Conservation (phyloP, 2,888 invertebrate genomes). For the Aphrophora alni region DNA sequence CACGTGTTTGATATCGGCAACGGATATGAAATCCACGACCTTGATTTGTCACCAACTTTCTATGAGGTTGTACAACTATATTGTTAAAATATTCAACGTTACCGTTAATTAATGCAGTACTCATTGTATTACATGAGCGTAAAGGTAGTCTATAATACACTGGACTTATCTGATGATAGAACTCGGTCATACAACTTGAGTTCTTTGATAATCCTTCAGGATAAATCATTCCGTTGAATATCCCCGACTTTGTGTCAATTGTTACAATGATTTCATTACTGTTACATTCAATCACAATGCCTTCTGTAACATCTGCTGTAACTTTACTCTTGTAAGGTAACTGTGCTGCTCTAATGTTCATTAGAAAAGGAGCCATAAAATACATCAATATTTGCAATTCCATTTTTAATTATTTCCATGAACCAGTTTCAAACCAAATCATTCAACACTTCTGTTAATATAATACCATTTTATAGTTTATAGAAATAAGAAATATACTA, state of each 20-base stretch:
- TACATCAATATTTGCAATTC: background rate
- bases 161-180: slow-evolving; percentile 69
- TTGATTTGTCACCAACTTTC: slow-evolving; percentile 88
- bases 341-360: background rate
- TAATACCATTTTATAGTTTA: too few relatives aligned
- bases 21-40: slow-evolving; percentile 91
- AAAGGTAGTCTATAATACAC: slow-evolving; percentile 84
- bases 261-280: slow-evolving; percentile 68
- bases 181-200: slow-evolving; percentile 86
- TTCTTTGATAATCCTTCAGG: slow-evolving; percentile 91
- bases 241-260: slow-evolving; percentile 58
- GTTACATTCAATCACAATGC: slow-evolving; percentile 69
- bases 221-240: slow-evolving; percentile 90
- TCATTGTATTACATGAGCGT: slow-evolving; percentile 93
- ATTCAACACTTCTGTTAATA: too few relatives aligned
- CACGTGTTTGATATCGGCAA: slow-evolving; percentile 78
- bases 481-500: too few relatives aligned
- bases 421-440: too few relatives aligned
- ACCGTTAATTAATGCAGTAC: slow-evolving; percentile 82
- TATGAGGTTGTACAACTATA: slow-evolving; percentile 90
- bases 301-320: slow-evolving; percentile 52
- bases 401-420: background rate
- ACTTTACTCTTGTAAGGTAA: background rate
- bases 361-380: background rate
- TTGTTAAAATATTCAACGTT: slow-evolving; percentile 94